A percentile compares a stretch with the other conserved stretches of the same genome.
phyloP scores from a whole-genome alignment of 1,140 invertebrate genomes.

The Drosophila paulistorum region DNA sequence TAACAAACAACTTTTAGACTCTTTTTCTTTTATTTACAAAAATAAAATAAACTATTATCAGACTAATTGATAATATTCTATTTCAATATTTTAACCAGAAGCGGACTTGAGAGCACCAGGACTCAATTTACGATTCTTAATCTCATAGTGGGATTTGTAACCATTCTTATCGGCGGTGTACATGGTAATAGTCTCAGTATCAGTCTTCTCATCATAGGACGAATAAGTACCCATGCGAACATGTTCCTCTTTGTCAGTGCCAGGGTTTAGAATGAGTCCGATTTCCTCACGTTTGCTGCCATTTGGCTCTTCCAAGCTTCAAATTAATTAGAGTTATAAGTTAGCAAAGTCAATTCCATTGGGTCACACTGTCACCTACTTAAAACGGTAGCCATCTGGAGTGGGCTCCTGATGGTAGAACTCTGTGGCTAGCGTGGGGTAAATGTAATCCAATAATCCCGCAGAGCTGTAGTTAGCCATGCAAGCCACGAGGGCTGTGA shows the following conservation, averaged over 20 bases:
- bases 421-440: constrained; percentile 49
- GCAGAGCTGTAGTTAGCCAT: constrained; percentile 60
- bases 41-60: background rate
- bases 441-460: constrained; percentile 57
- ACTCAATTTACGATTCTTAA: constrained; percentile 76
- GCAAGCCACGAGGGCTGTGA: constrained; percentile 59
- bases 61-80: too few relatives aligned
- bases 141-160: constrained; percentile 67
- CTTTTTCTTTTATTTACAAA: background rate
- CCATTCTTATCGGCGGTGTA: constrained; percentile 82
- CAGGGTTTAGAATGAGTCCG: constrained; percentile 77
- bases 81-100: constrained; percentile 55
- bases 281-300: constrained; percentile 75
- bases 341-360: background rate
- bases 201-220: constrained; percentile 69
- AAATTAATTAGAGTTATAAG: background rate
- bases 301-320: constrained; percentile 69
- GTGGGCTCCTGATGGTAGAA: constrained; percentile 50
- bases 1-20: too few relatives aligned
- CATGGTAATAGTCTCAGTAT: constrained; percentile 74
- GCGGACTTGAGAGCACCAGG: constrained; percentile 66
- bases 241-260: constrained; percentile 65
- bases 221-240: constrained; percentile 76
- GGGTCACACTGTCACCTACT: constrained; percentile 37
- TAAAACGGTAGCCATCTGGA: constrained; percentile 70